Evolutionary conservation across 2,888 invertebrate genomes (phyloP), one percentile per base, ranked within the genome.

Genomic region (Melinaea marsaeus): DNA sequence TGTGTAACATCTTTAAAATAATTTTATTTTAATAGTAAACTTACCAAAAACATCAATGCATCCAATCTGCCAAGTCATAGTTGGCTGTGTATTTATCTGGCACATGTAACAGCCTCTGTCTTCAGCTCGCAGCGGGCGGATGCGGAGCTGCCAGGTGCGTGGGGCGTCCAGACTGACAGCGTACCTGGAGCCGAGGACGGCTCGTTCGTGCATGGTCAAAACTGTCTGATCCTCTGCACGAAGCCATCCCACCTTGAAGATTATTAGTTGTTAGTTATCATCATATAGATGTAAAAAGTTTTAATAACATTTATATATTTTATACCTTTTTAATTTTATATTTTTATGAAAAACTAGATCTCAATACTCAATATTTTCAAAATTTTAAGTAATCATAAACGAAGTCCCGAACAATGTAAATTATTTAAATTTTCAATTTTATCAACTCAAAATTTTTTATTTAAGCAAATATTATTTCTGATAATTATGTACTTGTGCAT

Each of bases 31-130:
- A 9, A 9, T 9, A 42, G 11, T 9, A 1, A 42, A 86, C 93
- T 93, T 83, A 97, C 97, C 96, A 79, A 95, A 95, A 32, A 97
- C 96, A 81, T 97, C 96, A 65, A 97, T 93, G 79, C 97, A 97
- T 7, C 97, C 97, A 62, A 95, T 92, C 86, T 96, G 95, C 80
- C 95, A 96, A 86, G 95, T 96, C 95, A 97, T 96, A 61, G 94
- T 93, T 67, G 94, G 95, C 73, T 89, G 89, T 2, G 96, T 97
- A 88, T 97, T 97, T 77, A 97, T 96, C 92, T 97, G 97, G 79
- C 97, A 97, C 95, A 97, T 96, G 86, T 97, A 97, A 81, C 97
- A 97, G 66, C 96, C 97, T 56, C 95, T 93, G 84, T 97, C 97
- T 55, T 94, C 93, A 75, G 96, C 96, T 70, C 95, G 93, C 60